phyloP scores from a whole-genome alignment of 2,113 vertebrate genomes.

The Steatornis caripensis region DNA sequence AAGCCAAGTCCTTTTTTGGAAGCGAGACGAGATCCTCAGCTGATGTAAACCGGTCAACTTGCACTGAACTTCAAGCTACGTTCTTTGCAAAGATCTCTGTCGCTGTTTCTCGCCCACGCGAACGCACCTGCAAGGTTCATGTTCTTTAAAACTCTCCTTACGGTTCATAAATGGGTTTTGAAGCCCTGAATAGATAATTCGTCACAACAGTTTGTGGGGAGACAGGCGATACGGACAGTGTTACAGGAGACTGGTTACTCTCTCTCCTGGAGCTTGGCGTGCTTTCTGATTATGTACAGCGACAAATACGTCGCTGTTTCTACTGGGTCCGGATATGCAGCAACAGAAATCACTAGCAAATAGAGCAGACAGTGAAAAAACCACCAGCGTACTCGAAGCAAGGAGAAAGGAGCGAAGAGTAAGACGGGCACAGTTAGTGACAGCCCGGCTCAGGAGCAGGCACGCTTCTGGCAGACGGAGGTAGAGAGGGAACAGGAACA shows the following conservation, averaged over 20 bases:
- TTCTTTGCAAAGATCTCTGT: not conserved
- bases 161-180: not conserved
- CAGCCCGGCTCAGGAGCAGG: not conserved
- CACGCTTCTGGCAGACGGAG: not conserved
- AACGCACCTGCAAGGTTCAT: fast-evolving
- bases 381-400: not conserved
- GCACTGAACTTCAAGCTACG: not conserved
- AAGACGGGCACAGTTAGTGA: too few relatives aligned
- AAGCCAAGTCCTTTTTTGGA: constrained; percentile 13
- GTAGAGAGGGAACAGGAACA: not conserved
- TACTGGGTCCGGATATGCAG: not conserved
- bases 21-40: not conserved
- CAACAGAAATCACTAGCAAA: not conserved
- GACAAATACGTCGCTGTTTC: not conserved
- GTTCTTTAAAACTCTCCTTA: fast-evolving
- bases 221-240: not conserved
- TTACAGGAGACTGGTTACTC: not conserved
- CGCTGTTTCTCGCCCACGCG: not conserved
- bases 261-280: not conserved
- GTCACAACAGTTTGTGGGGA: not conserved
- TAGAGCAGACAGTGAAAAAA: not conserved
- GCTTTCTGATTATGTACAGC: not conserved
- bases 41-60: not conserved
- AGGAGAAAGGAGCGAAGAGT: not conserved
- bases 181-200: not conserved